Evolutionary conservation across 2,113 vertebrate genomes (phyloP).

Genomic region (Oophaga pumilio): DNA sequence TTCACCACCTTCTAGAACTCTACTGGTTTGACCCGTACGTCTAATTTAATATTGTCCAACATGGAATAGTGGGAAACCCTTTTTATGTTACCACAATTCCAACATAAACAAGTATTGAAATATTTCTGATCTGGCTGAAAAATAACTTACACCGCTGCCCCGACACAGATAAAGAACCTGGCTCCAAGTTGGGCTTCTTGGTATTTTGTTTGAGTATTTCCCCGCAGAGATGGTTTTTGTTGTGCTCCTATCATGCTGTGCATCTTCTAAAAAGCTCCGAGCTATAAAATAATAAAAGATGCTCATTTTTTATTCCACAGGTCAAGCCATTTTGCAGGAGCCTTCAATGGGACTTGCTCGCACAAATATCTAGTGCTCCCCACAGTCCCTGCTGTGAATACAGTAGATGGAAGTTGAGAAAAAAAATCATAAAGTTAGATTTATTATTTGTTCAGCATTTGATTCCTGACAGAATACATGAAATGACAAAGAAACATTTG

Average conservation of each 20-base stretch:
- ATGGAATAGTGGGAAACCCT: neutral
- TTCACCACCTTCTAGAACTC: neutral
- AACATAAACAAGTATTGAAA: neutral
- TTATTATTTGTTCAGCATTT: conserved; percentile 51
- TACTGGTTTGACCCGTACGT: no score
- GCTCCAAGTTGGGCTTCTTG: conserved; percentile 9
- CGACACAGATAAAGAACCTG: neutral
- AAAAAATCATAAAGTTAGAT: conserved; percentile 54
- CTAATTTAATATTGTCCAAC: neutral
- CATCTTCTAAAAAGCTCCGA: conserved; percentile 32
- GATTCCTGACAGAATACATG: conserved; percentile 42
- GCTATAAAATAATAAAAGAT: conserved; percentile 52
- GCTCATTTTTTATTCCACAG: conserved; percentile 40
- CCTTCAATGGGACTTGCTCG: conserved; percentile 43
- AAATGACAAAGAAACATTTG: conserved; percentile 39
- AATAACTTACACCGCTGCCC: neutral
- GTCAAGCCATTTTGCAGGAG: conserved; percentile 35
- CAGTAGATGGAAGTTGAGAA: conserved; percentile 54
- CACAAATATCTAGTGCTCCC: conserved; percentile 40
- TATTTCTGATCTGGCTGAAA: neutral
- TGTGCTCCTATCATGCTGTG: conserved; percentile 39
- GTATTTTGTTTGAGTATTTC: conserved; percentile 39
- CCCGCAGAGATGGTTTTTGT: conserved; percentile 33
- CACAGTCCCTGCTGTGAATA: conserved; percentile 42
- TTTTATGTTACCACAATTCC: neutral